phyloP scores from a whole-genome alignment of 2,888 invertebrate genomes.

The Teleogryllus oceanicus region DNA sequence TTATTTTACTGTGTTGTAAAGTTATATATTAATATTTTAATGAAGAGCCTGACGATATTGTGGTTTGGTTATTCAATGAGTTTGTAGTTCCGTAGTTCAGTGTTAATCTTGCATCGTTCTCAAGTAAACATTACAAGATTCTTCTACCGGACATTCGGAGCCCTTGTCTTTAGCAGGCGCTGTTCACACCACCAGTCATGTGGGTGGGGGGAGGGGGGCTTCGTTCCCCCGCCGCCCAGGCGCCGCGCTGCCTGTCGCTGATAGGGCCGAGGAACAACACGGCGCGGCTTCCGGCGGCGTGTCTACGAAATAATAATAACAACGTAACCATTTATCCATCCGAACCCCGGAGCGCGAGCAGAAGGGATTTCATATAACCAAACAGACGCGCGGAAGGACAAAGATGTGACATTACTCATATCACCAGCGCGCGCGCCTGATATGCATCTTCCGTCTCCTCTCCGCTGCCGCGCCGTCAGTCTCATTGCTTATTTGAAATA shows the following conservation, averaged over 20 bases:
- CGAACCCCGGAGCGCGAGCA: not conserved
- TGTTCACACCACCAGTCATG: too few relatives aligned
- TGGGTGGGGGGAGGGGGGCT: too few relatives aligned
- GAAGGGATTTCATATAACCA: constrained; percentile 18
- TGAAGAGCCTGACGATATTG: too few relatives aligned
- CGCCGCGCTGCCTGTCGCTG: not conserved
- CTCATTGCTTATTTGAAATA: constrained; percentile 37
- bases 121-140: too few relatives aligned
- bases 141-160: too few relatives aligned
- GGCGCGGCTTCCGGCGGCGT: not conserved
- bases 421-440: not conserved
- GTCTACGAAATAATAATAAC: constrained; percentile 6
- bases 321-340: not conserved
- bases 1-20: too few relatives aligned
- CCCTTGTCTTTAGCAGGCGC: too few relatives aligned
- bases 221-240: too few relatives aligned
- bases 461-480: constrained; percentile 28
- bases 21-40: too few relatives aligned
- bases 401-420: constrained; percentile 18
- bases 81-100: too few relatives aligned
- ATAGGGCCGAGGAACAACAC: not conserved
- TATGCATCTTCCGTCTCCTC: constrained; percentile 1
- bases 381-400: constrained; percentile 18
- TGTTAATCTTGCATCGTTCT: too few relatives aligned
- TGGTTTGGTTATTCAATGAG: too few relatives aligned